Percentiles rank a stretch among this genome's conserved stretches.
Evolutionary conservation across 2,113 vertebrate genomes (phyloP).

Genomic region (Alligator mississippiensis): DNA sequence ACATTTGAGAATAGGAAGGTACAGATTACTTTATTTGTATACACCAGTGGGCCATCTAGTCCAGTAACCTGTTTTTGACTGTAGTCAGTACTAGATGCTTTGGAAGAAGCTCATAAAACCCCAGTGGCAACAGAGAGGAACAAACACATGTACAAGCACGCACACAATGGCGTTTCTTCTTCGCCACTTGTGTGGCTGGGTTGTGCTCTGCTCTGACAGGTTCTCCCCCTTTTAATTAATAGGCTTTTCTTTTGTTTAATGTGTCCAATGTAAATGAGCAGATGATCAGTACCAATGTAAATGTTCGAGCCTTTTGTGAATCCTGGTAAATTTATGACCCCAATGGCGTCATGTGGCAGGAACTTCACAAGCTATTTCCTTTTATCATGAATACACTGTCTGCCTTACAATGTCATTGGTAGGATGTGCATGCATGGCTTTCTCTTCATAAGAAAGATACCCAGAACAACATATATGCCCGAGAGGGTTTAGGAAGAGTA

Average conservation of each 20-base stretch:
- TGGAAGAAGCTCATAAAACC: background rate
- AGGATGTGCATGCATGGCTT: background rate
- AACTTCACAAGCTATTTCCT: background rate
- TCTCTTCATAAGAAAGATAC: background rate
- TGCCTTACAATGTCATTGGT: background rate
- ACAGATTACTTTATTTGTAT: slow-evolving; percentile 46
- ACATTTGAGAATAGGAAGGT: background rate
- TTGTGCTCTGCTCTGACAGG: background rate
- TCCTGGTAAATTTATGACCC: background rate
- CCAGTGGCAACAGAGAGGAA: background rate
- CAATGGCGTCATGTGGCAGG: background rate
- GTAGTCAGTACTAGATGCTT: background rate
- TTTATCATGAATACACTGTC: background rate
- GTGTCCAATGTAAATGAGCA: slow-evolving; percentile 14
- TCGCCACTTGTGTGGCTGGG: background rate
- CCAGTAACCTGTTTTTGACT: background rate
- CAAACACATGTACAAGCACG: no score
- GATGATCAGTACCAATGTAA: background rate
- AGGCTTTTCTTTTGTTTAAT: background rate
- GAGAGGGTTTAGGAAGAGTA: no score
- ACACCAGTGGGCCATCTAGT: slow-evolving; percentile 5
- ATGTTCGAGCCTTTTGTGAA: background rate
- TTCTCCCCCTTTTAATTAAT: background rate
- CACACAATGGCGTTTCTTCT: background rate
- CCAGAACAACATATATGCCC: no score